Base-by-base conservation (phyloP, 2,888 invertebrate genomes). In the Sinodicranocentrus sp. region DNA sequence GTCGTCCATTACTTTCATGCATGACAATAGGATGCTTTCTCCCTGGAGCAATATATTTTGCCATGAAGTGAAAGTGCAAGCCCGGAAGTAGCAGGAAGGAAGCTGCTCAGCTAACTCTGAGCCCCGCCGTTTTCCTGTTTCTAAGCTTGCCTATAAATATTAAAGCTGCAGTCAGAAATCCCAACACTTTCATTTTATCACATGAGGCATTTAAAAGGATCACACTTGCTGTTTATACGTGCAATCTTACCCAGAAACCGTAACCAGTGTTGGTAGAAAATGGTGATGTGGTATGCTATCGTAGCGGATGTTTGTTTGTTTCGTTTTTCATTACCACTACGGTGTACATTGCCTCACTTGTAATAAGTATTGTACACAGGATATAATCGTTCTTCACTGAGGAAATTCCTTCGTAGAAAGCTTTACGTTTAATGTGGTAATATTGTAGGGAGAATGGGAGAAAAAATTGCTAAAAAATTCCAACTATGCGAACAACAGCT, bases 11-110 rank as follows among this genome's bases (percentile, higher is more conserved):
- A 82, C 71, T 70, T 44, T 61, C 52, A 75, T 75, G 82, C 75
- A 82, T 82, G 75, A 82, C 82, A 82, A 82, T 82, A 17, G 73
- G 71, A 68, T 61, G 82, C 75, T 82, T 82, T 82, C 76, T 82
- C 82, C 82, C 82, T 28, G 44, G 82, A 70, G 82, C 71, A 17
- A 71, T 28, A 76, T 68, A 75, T 70, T 67, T 59, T 23, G n/a
- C 8, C 57, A 15, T 13, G 52, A 10, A 76, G 76, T 43, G 82
- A 82, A 82, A 82, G 76, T 57, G 25, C 39, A 28, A 39, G 57
- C 70, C 76, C 76, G 82, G 76, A 76, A 82, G 82, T 82, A 70
- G 44, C 39, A 68, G 82, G 68, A 61, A 82, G 73, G 73, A 75
- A 82, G 82, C 10, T 44, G 65, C n/a, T 67, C 1, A 23, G 54